phyloP scores from a whole-genome alignment of 2,888 invertebrate genomes.

The Clepsis dumicolana region DNA sequence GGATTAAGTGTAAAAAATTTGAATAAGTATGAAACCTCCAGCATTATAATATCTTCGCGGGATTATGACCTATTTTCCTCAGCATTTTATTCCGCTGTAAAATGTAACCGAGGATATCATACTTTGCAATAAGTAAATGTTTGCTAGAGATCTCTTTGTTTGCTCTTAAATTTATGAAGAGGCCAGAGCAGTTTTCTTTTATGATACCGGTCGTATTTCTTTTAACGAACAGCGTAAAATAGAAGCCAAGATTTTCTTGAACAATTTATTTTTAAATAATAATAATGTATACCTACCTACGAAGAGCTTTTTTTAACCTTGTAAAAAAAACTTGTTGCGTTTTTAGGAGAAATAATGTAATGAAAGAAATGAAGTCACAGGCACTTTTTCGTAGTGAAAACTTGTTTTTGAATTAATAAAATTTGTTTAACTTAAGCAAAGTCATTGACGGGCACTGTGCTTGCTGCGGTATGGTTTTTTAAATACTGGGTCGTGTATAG shows the following conservation, averaged over 20 bases:
- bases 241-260: constrained; percentile 2
- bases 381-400: no score
- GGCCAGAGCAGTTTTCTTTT: constrained; percentile 18
- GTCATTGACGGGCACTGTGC: no score
- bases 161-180: constrained; percentile 34
- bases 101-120: constrained; percentile 14
- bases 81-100: constrained; percentile 17
- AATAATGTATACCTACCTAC: not conserved
- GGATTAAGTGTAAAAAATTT: not conserved
- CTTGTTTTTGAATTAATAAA: no score
- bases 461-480: no score
- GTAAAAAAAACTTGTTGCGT: not conserved
- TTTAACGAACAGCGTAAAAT: constrained; percentile 19
- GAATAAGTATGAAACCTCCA: not conserved
- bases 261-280: not conserved
- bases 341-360: not conserved
- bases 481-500: no score
- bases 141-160: constrained; percentile 20
- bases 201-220: constrained; percentile 19
- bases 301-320: not conserved
- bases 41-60: not conserved
- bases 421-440: no score
- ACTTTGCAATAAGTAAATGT: constrained; percentile 20
- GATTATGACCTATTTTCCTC: constrained; percentile 1
- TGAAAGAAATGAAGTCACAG: not conserved